Evolutionary conservation across 1,140 invertebrate genomes (phyloP).

Genomic region (Pinna nobilis): DNA sequence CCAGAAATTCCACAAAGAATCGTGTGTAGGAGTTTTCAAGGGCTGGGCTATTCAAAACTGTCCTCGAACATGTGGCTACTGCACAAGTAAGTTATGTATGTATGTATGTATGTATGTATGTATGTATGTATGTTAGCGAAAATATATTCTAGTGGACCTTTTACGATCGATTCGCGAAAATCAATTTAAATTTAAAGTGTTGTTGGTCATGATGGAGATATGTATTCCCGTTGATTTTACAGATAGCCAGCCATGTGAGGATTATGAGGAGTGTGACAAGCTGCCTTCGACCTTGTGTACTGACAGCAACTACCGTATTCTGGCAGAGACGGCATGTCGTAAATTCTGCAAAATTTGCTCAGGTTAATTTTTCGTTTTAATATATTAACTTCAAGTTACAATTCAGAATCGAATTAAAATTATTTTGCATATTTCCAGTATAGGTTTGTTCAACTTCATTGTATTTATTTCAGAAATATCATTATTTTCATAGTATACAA

Average conservation of each 20-base stretch:
- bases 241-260: not conserved
- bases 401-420: too few species aligned
- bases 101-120: not conserved
- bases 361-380: too few species aligned
- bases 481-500: too few species aligned
- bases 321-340: not conserved
- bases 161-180: not conserved
- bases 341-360: slow-evolving; percentile 15
- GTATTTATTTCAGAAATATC: too few species aligned
- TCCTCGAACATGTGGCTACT: slow-evolving; percentile 12
- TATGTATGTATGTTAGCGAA: not conserved
- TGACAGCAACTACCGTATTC: not conserved
- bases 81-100: slow-evolving; percentile 4
- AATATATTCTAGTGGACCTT: not conserved
- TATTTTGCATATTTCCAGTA: too few species aligned
- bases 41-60: slow-evolving; percentile 11
- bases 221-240: not conserved
- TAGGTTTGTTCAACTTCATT: too few species aligned
- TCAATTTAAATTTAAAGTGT: not conserved
- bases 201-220: not conserved
- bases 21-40: slow-evolving; percentile 12
- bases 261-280: slow-evolving; percentile 22
- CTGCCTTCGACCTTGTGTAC: not conserved
- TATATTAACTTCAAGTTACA: too few species aligned
- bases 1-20: not conserved